A percentile compares a stretch with the other conserved stretches of the same genome.
Evolutionary conservation across 53 echinoderm and acorn worm genomes (phyloP).

Genomic region (Hippasteria phrygiana): DNA sequence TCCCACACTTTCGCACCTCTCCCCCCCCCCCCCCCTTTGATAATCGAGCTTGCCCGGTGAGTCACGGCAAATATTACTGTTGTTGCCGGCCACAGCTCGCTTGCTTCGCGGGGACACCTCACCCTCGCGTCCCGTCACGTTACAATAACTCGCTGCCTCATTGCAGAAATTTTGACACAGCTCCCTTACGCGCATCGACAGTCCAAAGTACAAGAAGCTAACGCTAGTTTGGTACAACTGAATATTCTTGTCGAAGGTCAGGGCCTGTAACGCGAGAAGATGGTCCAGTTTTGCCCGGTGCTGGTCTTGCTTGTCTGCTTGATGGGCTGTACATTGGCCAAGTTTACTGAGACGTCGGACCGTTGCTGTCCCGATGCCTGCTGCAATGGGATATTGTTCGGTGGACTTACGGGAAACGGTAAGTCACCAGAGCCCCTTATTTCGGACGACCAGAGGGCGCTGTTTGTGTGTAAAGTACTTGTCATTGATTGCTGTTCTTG

Average conservation of each 20-base stretch:
- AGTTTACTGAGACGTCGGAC: not conserved
- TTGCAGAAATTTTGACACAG: not conserved
- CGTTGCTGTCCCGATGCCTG: constrained; percentile 37
- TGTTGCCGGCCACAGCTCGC: not conserved
- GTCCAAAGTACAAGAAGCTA: not conserved
- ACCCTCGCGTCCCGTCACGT: not conserved
- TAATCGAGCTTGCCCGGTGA: too few relatives aligned
- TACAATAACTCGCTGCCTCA: not conserved
- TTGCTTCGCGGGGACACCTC: not conserved
- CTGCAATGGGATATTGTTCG: constrained; percentile 57
- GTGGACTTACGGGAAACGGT: constrained; percentile 58
- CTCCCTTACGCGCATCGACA: not conserved
- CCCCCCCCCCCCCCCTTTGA: too few relatives aligned
- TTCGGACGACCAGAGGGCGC: not conserved
- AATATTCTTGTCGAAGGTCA: not conserved
- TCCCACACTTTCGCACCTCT: too few relatives aligned
- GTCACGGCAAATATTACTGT: not conserved
- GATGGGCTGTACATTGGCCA: not conserved
- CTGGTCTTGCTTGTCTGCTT: not conserved
- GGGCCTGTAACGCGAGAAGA: too few relatives aligned
- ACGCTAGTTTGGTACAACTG: not conserved
- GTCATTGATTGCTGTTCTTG: too few relatives aligned
- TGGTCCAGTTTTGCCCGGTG: not conserved
- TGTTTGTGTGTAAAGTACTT: too few relatives aligned
- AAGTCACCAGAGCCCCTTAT: not conserved